Evolutionary conservation across 53 echinoderm and acorn worm species (phyloP).

Genomic region (Zoroaster sp.): DNA sequence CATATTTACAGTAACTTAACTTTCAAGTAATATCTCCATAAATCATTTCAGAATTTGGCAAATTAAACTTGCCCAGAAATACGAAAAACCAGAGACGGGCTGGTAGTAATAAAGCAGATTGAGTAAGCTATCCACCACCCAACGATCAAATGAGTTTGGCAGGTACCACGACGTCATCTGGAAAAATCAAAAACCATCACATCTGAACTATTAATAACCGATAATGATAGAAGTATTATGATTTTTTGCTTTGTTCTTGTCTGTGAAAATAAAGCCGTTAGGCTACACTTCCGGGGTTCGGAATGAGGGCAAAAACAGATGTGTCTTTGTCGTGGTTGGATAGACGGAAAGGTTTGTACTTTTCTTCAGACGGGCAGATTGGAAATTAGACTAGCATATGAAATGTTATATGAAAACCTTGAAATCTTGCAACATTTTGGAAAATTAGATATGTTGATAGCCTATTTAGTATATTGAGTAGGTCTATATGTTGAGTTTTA

Average conservation of each 20-base stretch:
- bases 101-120: no score
- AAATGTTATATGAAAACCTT: no score
- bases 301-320: constrained; percentile 1
- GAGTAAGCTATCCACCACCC: constrained; percentile 6
- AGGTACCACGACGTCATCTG: not conserved
- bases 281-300: constrained; percentile 8
- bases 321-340: not conserved
- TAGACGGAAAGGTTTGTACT: not conserved
- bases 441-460: no score
- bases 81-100: no score
- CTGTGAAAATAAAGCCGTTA: constrained; percentile 36
- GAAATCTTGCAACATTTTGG: no score
- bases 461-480: no score
- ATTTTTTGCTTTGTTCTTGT: constrained; percentile 36
- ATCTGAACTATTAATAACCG: constrained; percentile 43
- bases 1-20: no score
- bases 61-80: no score
- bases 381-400: no score
- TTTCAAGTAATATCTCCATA: no score
- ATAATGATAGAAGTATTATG: not conserved
- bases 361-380: not conserved
- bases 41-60: no score
- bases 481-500: no score
- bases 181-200: not conserved
- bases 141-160: constrained; percentile 1